phyloP scores from a whole-genome alignment of 2,888 invertebrate genomes.

The Holacanthella duospinosa region DNA sequence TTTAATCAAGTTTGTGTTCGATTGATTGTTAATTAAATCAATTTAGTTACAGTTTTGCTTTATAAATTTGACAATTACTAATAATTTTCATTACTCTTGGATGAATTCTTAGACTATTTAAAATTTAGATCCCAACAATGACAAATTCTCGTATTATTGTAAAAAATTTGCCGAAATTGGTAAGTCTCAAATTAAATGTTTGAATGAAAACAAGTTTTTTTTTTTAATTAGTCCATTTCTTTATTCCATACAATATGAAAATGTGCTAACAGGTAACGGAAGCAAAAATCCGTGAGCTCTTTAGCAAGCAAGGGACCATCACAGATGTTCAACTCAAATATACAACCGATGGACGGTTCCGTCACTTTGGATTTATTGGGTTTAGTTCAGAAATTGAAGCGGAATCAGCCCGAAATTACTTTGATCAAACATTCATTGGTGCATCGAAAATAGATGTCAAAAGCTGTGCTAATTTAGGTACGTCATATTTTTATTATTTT shows the following conservation, averaged over 20 bases:
- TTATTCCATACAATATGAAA: conserved; percentile 7
- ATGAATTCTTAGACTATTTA: no score
- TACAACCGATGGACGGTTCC: conserved; percentile 78
- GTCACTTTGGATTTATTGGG: conserved; percentile 89
- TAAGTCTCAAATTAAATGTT: no score
- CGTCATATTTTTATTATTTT: conserved; percentile 10
- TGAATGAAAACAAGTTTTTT: no score
- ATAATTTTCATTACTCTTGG: no score
- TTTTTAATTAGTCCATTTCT: conserved; percentile 4
- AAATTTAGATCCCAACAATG: no score
- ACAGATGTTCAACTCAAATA: conserved; percentile 92
- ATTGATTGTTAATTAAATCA: background rate
- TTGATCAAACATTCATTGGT: conserved; percentile 74
- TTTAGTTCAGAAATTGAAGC: conserved; percentile 74
- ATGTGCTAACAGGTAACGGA: conserved; percentile 58
- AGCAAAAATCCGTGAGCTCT: conserved; percentile 61
- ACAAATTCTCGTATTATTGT: conserved; percentile 76
- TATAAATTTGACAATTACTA: background rate
- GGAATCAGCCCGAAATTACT: conserved; percentile 59
- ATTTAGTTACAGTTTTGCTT: background rate
- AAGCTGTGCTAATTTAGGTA: conserved; percentile 42
- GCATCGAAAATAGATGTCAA: conserved; percentile 72
- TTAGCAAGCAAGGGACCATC: conserved; percentile 68
- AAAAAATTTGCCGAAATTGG: conserved; percentile 79
- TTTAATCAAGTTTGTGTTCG: background rate